phyloP scores from a whole-genome alignment of 2,113 vertebrate genomes.

The Eretmochelys imbricata region DNA sequence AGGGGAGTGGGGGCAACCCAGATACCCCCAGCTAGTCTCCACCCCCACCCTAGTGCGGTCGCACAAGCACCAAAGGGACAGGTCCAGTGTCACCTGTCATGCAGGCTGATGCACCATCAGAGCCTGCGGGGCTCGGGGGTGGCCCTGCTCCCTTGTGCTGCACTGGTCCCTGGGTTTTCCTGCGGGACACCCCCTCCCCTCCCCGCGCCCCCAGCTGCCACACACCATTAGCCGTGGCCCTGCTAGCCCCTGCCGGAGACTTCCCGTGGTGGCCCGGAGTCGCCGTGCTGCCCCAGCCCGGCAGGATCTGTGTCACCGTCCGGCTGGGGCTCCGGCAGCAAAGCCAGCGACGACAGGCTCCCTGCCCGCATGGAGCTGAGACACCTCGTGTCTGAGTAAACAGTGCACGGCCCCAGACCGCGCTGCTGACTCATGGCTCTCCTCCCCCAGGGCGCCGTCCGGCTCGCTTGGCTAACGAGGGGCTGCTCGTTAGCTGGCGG shows the following conservation, averaged over 20 bases:
- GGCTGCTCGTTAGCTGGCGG: neutral
- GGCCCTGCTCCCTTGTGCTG: neutral
- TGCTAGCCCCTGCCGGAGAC: neutral
- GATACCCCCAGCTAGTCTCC: neutral
- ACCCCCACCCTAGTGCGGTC: neutral
- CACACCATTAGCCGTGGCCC: neutral
- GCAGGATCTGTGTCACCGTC: neutral
- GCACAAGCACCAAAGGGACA: neutral
- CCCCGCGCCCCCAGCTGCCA: neutral
- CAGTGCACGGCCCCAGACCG: neutral
- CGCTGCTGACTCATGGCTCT: neutral
- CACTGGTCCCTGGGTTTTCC: neutral
- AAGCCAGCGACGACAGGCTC: too few species aligned
- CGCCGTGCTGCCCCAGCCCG: neutral
- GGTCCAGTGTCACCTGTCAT: neutral
- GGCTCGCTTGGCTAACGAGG: neutral
- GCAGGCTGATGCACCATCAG: too few species aligned
- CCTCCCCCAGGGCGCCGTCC: neutral
- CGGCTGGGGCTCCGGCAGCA: neutral
- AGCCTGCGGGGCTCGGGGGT: rapidly evolving
- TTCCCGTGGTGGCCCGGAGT: too few species aligned
- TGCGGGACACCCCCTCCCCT: too few species aligned
- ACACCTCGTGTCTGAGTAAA: neutral
- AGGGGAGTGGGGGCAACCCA: neutral
- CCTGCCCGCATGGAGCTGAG: neutral